Evolutionary conservation across 2,797 vertebrate species (phyloP), one percentile per base, ranked within the genome.

Genomic region (Chelidonichthys spinosus): DNA sequence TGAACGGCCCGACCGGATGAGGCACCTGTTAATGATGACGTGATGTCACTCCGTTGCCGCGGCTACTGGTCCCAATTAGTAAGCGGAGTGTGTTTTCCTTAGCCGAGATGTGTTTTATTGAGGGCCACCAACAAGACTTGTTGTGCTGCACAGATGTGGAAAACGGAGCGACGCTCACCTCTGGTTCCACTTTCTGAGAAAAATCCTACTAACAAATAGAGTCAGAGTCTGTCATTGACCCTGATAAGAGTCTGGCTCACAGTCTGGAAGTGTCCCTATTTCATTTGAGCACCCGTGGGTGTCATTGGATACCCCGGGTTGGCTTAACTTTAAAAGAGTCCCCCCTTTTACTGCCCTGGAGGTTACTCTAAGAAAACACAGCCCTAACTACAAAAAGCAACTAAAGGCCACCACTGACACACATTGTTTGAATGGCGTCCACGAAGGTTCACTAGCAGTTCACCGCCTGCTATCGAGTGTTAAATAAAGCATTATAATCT

Each of bases 401-500:
- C 69, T 60, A 65, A 83, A 79, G 63, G 62, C 59, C 77, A 69
- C 75, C 62, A 17, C 75, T 79, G 56, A 37, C 74, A 84, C 87
- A 87, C 81, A 88, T 79, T 86, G 83, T 85, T 87, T 72, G 65
- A 81, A 83, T 78, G 81, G 32, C 17, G 53, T 70, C 77, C 69
- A 46, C 52, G 15, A 68, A 81, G 85, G 93, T 93, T 95, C 93
- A 95, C 81, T 52, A 52, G 63, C 76, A 94, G 93, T 94, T 93
- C 92, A 93, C 67, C 5, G 82, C 81, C 85, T 63, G 67, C 89
- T 89, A 89, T 90, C 82, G 76, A 85, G 90, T 83, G 84, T 93
- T 93, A 93, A 94, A 93, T 93, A 90, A 90, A 87, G 86, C 87
- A 65, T 93, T 85, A 86, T 85, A 90, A 93, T 93, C 88, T 90